phyloP scores from a whole-genome alignment of 2,797 vertebrate species.

The Galagoides demidoff region DNA sequence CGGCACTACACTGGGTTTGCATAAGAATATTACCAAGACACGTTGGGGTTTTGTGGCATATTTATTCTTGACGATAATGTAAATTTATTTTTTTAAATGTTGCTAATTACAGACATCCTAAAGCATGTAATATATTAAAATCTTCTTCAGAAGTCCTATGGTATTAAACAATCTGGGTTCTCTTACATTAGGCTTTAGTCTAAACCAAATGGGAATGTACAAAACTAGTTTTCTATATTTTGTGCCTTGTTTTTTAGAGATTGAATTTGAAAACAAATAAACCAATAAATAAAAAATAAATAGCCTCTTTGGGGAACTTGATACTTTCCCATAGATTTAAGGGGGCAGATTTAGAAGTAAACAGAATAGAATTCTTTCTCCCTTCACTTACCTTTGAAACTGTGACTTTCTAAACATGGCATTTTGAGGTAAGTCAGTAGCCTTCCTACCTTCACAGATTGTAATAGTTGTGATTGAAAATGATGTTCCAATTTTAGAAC shows the following conservation, averaged over 20 bases:
- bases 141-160: not conserved
- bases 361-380: conserved; percentile 39
- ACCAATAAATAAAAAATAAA: conserved; percentile 18
- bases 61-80: not conserved
- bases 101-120: not conserved
- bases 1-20: not conserved
- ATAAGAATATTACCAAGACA: not conserved
- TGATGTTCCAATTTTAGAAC: conserved; percentile 60
- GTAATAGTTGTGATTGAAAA: conserved; percentile 60
- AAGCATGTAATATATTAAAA: not conserved
- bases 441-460: conserved; percentile 10
- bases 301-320: not conserved
- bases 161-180: not conserved
- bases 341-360: not conserved
- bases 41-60: not conserved
- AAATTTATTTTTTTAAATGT: not conserved
- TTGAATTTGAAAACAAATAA: conserved; percentile 27
- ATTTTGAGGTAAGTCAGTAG: not conserved
- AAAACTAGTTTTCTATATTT: conserved; percentile 10
- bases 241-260: conserved; percentile 5
- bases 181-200: not conserved
- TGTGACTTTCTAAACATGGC: not conserved
- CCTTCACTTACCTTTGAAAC: conserved; percentile 28
- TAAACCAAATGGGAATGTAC: not conserved
- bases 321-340: not conserved